These are phyloP conservation scores for Naso thynnoides DNA, from an alignment of 2,797 vertebrate species.

Conservation along the genomic window DNA sequence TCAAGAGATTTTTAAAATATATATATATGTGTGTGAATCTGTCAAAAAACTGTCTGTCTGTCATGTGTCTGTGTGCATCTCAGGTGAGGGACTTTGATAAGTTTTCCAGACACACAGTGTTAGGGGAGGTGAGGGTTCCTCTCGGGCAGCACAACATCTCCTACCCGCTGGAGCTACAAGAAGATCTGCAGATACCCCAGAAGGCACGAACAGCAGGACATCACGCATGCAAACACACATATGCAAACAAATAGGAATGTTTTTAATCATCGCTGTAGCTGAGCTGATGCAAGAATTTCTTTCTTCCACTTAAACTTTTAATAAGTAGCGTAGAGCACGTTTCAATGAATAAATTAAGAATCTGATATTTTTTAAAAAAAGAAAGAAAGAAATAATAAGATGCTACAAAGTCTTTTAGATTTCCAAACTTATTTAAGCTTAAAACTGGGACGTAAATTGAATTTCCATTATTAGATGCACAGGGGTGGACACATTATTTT, in stretches of 20 bases:
- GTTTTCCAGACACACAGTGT: conserved; percentile 82
- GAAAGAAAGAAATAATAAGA: not conserved
- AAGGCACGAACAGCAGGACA: conserved; percentile 64
- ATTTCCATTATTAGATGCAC: not conserved
- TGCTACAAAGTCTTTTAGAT: not conserved
- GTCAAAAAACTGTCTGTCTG: not conserved
- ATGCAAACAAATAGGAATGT: conserved; percentile 5
- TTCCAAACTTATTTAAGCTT: not conserved
- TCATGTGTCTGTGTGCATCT: conserved; percentile 31
- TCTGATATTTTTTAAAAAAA: too few relatives aligned
- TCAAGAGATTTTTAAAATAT: not conserved
- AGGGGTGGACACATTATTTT: too few relatives aligned
- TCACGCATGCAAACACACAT: not conserved
- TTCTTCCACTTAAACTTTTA: not conserved
- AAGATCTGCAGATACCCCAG: conserved; percentile 79
- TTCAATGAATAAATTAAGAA: too few relatives aligned
- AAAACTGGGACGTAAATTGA: not conserved
- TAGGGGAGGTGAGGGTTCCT: conserved; percentile 82
- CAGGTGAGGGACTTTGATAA: conserved; percentile 87
- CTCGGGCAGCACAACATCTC: conserved; percentile 75
- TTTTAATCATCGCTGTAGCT: not conserved
- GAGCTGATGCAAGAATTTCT: not conserved
- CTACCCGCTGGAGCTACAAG: conserved; percentile 79
- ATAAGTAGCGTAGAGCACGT: not conserved
- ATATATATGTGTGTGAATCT: conserved; percentile 3